Conservation (phyloP, 2,888 invertebrate species). For the Acleris cristana region DNA sequence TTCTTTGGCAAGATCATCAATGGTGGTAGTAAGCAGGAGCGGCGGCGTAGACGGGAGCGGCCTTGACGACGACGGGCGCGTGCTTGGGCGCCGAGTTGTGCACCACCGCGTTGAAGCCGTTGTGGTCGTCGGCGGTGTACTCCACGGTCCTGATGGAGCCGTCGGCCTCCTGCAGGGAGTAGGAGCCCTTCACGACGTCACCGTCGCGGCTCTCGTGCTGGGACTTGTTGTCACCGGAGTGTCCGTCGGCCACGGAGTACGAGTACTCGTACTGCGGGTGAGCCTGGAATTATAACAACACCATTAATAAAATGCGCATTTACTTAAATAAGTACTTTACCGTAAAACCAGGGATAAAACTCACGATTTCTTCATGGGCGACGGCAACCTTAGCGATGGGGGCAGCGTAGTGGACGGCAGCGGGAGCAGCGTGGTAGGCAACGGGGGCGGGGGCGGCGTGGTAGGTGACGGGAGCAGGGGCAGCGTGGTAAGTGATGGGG, state of each 20-base stretch:
- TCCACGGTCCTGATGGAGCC: slow-evolving; percentile 71
- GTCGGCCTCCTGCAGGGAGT: slow-evolving; percentile 70
- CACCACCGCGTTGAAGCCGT: slow-evolving; percentile 55
- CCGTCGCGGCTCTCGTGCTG: slow-evolving; percentile 72
- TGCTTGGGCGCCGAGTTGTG: slow-evolving; percentile 45
- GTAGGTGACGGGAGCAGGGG: slow-evolving; percentile 8
- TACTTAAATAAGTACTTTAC: neutral
- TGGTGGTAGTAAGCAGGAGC: slow-evolving; percentile 43
- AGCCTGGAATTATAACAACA: slow-evolving; percentile 47
- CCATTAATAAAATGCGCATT: neutral
- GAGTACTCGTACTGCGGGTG: slow-evolving; percentile 71
- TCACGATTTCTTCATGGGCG: slow-evolving; percentile 35
- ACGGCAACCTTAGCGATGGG: slow-evolving; percentile 23
- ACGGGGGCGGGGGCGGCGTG: slow-evolving; percentile 33
- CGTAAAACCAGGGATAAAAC: slow-evolving; percentile 11
- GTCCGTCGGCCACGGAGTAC: slow-evolving; percentile 67
- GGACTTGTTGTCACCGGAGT: slow-evolving; percentile 72
- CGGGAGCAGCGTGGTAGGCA: slow-evolving; percentile 43
- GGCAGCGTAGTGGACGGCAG: slow-evolving; percentile 35
- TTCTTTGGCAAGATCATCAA: slow-evolving; percentile 1
- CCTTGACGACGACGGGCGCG: slow-evolving; percentile 36
- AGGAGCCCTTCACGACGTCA: slow-evolving; percentile 78
- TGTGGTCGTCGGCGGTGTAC: slow-evolving; percentile 66
- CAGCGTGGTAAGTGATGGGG: slow-evolving; percentile 22
- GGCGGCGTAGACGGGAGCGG: slow-evolving; percentile 41